Evolutionary conservation across 2,797 vertebrate species (phyloP).

Genomic region (Mormyrops boulengeri): DNA sequence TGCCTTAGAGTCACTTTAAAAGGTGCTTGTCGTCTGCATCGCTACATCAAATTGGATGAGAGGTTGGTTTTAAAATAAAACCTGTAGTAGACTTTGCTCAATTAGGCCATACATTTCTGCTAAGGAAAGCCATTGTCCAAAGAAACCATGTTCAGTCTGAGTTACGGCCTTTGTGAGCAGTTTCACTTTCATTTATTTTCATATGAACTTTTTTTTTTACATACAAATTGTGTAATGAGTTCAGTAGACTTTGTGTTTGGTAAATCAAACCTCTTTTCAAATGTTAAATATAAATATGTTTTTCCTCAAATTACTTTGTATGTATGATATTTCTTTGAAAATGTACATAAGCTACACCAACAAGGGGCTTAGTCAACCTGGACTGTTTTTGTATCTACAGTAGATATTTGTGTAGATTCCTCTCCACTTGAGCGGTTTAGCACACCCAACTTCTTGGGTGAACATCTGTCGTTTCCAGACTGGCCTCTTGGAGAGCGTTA

Average conservation of each 20-base stretch:
- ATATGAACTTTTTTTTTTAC: constrained; percentile 24
- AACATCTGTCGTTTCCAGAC: constrained; percentile 13
- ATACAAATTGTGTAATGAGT: constrained; percentile 30
- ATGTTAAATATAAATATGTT: constrained; percentile 1
- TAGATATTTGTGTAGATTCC: constrained; percentile 7
- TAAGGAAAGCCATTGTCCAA: constrained; percentile 46
- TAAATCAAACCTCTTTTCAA: constrained; percentile 24
- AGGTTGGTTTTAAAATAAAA: constrained; percentile 16
- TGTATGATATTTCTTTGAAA: constrained; percentile 55
- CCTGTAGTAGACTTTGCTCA: not conserved
- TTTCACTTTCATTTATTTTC: constrained; percentile 18
- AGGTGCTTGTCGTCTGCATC: not conserved
- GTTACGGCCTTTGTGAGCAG: constrained; percentile 26
- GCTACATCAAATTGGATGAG: constrained; percentile 17
- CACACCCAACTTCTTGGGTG: not conserved
- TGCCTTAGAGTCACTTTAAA: not conserved
- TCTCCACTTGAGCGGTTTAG: not conserved
- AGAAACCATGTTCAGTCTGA: constrained; percentile 42
- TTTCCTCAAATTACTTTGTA: constrained; percentile 44
- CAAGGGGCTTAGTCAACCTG: not conserved
- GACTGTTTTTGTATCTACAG: not conserved
- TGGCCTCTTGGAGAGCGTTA: constrained; percentile 31
- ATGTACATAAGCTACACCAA: constrained; percentile 25
- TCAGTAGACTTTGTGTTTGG: constrained; percentile 30
- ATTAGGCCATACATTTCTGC: not conserved